These are phyloP conservation scores for Hymenopus coronatus DNA, from an alignment of 2,888 invertebrate genomes.

Conservation along the genomic window DNA sequence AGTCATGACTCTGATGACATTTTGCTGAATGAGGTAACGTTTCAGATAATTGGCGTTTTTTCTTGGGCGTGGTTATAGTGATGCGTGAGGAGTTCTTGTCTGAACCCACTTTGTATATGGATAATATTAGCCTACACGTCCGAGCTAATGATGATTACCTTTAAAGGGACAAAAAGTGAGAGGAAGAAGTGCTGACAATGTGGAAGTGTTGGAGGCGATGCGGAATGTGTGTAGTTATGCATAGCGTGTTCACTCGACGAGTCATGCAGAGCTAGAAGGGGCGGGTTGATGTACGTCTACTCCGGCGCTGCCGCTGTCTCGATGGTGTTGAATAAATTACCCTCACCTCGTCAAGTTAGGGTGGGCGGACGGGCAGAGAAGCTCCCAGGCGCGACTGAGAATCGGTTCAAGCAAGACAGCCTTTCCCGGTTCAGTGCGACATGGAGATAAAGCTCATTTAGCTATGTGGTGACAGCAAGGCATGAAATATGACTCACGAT, in stretches of 20 bases:
- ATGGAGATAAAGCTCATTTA: background rate
- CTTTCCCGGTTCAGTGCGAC: background rate
- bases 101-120: too few species aligned
- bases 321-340: slow-evolving; percentile 25
- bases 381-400: background rate
- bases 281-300: background rate
- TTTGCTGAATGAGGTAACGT: too few species aligned
- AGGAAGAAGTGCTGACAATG: background rate
- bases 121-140: too few species aligned
- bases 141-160: background rate
- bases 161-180: background rate
- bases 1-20: too few species aligned
- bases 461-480: background rate
- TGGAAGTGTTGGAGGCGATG: background rate
- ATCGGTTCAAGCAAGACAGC: background rate
- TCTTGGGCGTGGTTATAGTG: too few species aligned
- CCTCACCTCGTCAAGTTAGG: background rate
- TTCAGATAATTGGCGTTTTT: too few species aligned
- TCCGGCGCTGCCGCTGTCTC: slow-evolving; percentile 23
- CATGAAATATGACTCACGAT: background rate
- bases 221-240: background rate
- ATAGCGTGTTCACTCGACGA: background rate
- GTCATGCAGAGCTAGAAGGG: background rate
- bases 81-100: too few species aligned
- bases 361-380: background rate